phyloP scores from a whole-genome alignment of 2,113 vertebrate genomes.

The Prionailurus bengalensis region DNA sequence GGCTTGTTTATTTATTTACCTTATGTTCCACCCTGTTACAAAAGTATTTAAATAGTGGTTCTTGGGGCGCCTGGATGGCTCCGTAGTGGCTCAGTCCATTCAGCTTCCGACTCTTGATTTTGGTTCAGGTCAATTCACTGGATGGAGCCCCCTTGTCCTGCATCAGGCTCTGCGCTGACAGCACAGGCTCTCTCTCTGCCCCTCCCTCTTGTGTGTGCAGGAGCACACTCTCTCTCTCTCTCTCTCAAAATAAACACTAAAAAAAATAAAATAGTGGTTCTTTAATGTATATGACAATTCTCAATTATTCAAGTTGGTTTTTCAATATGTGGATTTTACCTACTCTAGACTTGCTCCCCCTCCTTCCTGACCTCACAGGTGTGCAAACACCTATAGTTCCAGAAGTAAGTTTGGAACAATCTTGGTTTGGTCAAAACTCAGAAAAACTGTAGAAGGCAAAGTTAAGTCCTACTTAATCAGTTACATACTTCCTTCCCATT shows the following conservation, averaged over 20 bases:
- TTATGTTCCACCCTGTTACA: background rate
- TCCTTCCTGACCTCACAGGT: background rate
- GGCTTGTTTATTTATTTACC: background rate
- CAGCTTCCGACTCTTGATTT: too few species aligned
- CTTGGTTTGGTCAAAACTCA: background rate
- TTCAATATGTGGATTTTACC: background rate
- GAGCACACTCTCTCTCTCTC: too few species aligned
- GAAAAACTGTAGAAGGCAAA: background rate
- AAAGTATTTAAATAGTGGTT: slow-evolving; percentile 13
- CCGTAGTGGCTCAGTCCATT: too few species aligned
- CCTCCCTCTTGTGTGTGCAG: too few species aligned
- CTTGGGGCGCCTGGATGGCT: background rate
- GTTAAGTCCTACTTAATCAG: background rate
- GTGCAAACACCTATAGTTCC: background rate
- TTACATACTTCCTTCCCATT: background rate
- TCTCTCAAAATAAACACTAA: too few species aligned
- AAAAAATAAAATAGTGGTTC: background rate
- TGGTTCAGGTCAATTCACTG: too few species aligned
- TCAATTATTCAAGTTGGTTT: slow-evolving; percentile 25
- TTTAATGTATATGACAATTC: background rate
- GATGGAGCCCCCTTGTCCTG: too few species aligned
- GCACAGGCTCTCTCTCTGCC: too few species aligned
- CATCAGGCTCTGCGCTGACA: too few species aligned
- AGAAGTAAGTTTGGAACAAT: background rate
- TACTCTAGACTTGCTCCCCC: background rate